Percentiles rank a stretch among this genome's conserved stretches.
These are phyloP conservation scores for Priocnemis perturbator DNA, from an alignment of 2,888 invertebrate genomes.

Conservation along the genomic window DNA sequence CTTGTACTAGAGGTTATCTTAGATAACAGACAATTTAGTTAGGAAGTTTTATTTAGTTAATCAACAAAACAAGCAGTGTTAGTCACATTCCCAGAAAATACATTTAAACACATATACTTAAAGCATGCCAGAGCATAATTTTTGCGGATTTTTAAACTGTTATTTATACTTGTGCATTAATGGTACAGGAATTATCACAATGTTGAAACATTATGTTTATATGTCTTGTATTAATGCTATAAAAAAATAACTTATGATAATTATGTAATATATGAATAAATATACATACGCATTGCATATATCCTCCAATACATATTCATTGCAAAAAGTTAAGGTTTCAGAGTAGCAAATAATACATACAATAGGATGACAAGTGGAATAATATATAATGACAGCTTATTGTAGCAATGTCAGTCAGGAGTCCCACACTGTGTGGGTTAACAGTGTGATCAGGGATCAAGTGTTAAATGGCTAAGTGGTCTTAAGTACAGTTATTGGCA, in stretches of 20 bases:
- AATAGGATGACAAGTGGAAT: slow-evolving; percentile 55
- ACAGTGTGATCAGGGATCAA: slow-evolving; percentile 59
- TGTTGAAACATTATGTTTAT: not conserved
- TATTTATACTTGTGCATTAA: no score
- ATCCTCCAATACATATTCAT: no score
- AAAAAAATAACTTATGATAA: no score
- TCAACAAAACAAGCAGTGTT: not conserved
- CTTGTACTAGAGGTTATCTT: slow-evolving; percentile 2
- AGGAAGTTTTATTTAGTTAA: no score
- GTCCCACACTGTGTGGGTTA: slow-evolving; percentile 41
- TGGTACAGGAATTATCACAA: not conserved
- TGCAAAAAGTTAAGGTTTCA: not conserved
- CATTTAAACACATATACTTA: not conserved
- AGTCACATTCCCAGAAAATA: slow-evolving; percentile 1
- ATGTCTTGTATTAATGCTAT: not conserved
- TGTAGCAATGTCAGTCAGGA: slow-evolving; percentile 41
- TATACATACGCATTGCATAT: no score
- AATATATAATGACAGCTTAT: slow-evolving; percentile 53
- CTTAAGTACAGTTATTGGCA: slow-evolving; percentile 47
- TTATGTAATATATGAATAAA: no score
- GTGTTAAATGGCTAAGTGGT: slow-evolving; percentile 63
- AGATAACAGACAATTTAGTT: not conserved
- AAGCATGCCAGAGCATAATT: not conserved
- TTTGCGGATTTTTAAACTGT: not conserved
- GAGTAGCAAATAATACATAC: slow-evolving; percentile 40